Conservation (phyloP, 1,140 invertebrate species). For the Drosophila willistoni region DNA sequence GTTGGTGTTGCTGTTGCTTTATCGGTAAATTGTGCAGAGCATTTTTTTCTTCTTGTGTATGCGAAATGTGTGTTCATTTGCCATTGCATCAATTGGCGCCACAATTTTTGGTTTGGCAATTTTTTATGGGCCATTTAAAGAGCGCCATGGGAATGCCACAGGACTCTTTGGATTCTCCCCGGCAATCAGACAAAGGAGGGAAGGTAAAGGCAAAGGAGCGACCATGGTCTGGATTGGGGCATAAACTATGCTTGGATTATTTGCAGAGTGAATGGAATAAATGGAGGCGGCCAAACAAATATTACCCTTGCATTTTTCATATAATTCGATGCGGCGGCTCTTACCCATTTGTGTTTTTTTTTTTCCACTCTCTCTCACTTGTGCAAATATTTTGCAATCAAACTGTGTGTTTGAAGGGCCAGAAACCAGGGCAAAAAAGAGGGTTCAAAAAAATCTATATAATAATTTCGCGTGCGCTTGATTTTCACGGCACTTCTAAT, state of each 20-base stretch:
- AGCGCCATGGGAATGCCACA: slow-evolving; percentile 65
- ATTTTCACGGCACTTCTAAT: slow-evolving; percentile 74
- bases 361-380: slow-evolving; percentile 17
- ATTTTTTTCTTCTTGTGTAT: slow-evolving; percentile 26
- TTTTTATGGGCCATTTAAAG: slow-evolving; percentile 66
- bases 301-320: slow-evolving; percentile 73
- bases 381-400: slow-evolving; percentile 69
- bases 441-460: slow-evolving; percentile 57
- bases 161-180: slow-evolving; percentile 10
- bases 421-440: not conserved
- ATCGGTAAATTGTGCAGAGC: slow-evolving; percentile 35
- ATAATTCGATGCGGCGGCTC: slow-evolving; percentile 11
- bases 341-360: slow-evolving; percentile 16
- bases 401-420: slow-evolving; percentile 17
- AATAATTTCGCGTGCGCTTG: slow-evolving; percentile 79
- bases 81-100: slow-evolving; percentile 52
- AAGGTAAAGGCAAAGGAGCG: not conserved
- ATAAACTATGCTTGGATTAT: slow-evolving; percentile 33
- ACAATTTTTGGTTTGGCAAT: slow-evolving; percentile 51
- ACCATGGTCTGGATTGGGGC: not conserved
- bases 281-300: slow-evolving; percentile 56
- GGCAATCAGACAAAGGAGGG: slow-evolving; percentile 8
- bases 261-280: slow-evolving; percentile 23
- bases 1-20: slow-evolving; percentile 21
- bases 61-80: slow-evolving; percentile 13